Percentiles rank a stretch among this genome's conserved stretches.
Evolutionary conservation across 2,888 invertebrate genomes (phyloP).

Genomic region (Neoscelio sp.): DNA sequence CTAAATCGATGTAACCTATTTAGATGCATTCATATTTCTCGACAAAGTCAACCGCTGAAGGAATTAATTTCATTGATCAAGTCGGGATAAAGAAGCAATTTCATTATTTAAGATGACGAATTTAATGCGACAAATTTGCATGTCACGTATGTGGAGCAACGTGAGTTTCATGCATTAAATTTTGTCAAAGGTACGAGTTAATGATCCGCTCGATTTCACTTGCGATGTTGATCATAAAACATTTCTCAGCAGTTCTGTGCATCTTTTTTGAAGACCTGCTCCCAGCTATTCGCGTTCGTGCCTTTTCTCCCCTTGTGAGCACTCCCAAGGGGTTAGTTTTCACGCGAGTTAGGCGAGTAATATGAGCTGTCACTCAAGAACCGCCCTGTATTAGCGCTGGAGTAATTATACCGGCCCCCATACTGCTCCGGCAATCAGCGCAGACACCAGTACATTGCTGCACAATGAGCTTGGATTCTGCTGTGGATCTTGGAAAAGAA

Average conservation of each 20-base stretch:
- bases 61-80: not conserved
- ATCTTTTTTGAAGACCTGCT: conserved; percentile 19
- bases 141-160: not conserved
- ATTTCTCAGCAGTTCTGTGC: conserved; percentile 16
- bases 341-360: conserved; percentile 80
- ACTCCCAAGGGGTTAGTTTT: conserved; percentile 79
- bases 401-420: conserved; percentile 79
- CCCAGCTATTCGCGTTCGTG: conserved; percentile 28
- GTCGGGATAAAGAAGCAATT: not conserved
- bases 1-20: conserved; percentile 2
- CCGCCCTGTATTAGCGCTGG: conserved; percentile 79
- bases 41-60: too few species aligned
- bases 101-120: not conserved
- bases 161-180: not conserved
- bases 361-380: conserved; percentile 81
- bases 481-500: not conserved
- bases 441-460: conserved; percentile 33
- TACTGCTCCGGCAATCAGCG: conserved; percentile 46
- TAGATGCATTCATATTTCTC: not conserved
- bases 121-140: not conserved
- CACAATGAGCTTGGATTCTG: conserved; percentile 17
- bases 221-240: not conserved
- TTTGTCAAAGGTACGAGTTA: not conserved
- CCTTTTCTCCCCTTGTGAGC: conserved; percentile 25
- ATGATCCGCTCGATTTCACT: not conserved